A percentile compares a stretch with the other conserved stretches of the same genome.
Evolutionary conservation across 2,113 vertebrate genomes (phyloP).

Genomic region (Enhydra lutris): DNA sequence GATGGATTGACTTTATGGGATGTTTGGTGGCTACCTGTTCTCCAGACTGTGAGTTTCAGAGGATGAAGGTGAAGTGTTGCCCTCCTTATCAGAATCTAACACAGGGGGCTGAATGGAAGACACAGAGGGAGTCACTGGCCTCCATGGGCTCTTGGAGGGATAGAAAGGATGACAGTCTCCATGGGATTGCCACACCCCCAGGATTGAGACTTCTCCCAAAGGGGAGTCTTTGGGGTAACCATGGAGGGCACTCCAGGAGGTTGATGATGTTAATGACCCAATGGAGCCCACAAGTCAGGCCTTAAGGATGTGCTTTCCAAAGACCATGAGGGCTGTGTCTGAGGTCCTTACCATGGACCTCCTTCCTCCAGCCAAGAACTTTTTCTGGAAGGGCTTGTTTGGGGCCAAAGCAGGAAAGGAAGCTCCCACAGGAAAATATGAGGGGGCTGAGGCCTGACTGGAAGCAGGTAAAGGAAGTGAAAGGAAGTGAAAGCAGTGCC

Average conservation of each 20-base stretch:
- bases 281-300: not conserved
- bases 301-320: not conserved
- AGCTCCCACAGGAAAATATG: not conserved
- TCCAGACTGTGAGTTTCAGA: not conserved
- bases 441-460: not conserved
- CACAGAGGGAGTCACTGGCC: not conserved
- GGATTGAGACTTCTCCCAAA: not conserved
- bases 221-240: not conserved
- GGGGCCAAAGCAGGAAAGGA: no score
- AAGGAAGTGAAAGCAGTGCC: not conserved
- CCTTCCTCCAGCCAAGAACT: not conserved
- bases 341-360: not conserved
- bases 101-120: not conserved
- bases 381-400: not conserved
- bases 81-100: not conserved
- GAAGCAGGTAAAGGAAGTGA: not conserved
- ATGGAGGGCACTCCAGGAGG: not conserved
- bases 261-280: no score
- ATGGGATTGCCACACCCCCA: not conserved
- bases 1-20: not conserved
- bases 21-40: not conserved
- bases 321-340: no score
- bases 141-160: not conserved
- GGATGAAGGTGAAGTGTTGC: not conserved
- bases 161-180: not conserved